Evolutionary conservation across 2,888 invertebrate species (phyloP).

Genomic region (Drosophila monieri): DNA sequence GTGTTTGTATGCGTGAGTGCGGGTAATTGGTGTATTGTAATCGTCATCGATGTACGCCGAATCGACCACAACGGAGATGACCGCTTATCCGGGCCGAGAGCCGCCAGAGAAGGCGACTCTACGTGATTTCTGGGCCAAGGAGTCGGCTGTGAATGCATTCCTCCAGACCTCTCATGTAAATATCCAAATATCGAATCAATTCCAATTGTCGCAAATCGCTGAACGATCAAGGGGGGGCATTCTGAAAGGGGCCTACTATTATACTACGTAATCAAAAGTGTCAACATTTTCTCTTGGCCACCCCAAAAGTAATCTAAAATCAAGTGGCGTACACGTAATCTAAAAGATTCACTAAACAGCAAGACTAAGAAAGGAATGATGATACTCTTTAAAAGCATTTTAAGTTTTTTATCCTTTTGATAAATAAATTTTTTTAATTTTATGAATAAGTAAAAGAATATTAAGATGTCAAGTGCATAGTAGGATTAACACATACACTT

Average conservation of each 20-base stretch:
- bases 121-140: constrained; percentile 82
- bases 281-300: constrained; percentile 36
- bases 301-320: constrained; percentile 38
- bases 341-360: constrained; percentile 15
- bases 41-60: constrained; percentile 66
- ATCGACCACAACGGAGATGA: constrained; percentile 78
- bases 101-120: constrained; percentile 68
- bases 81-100: constrained; percentile 65
- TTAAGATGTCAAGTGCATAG: too few relatives aligned
- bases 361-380: background rate
- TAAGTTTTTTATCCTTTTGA: too few relatives aligned
- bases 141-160: constrained; percentile 80
- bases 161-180: constrained; percentile 75
- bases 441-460: too few relatives aligned
- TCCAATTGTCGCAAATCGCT: constrained; percentile 6
- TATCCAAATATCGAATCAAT: constrained; percentile 18
- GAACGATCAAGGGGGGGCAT: constrained; percentile 3
- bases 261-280: constrained; percentile 41
- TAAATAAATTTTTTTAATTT: too few relatives aligned
- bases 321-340: constrained; percentile 30
- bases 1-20: constrained; percentile 20
- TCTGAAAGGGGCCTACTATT: constrained; percentile 10
- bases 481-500: too few relatives aligned
- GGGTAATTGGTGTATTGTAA: constrained; percentile 29
- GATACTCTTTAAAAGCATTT: too few relatives aligned